A percentile compares a stretch with the other conserved stretches of the same genome.
Conservation (phyloP, 2,888 invertebrate species). For the Drosophila infuscata region DNA sequence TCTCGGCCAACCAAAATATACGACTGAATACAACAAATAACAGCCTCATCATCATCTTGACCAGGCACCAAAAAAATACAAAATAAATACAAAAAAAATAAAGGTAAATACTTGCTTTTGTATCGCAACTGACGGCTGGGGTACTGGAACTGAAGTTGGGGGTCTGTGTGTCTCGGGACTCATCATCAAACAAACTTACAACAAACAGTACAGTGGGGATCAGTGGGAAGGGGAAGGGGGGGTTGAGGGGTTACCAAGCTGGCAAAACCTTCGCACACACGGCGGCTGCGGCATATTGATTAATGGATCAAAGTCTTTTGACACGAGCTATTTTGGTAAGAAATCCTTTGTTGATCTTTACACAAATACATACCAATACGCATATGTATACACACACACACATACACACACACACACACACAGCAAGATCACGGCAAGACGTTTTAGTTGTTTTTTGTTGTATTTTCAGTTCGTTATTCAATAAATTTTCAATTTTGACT, state of each 20-base stretch:
- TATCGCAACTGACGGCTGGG: slow-evolving; percentile 30
- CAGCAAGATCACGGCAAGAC: slow-evolving; percentile 31
- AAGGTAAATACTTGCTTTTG: slow-evolving; percentile 62
- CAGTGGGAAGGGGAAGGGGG: no score
- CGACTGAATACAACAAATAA: slow-evolving; percentile 63
- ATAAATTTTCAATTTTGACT: slow-evolving; percentile 85
- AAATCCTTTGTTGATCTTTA: slow-evolving; percentile 84
- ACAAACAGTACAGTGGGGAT: slow-evolving; percentile 23
- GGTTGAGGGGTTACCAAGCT: slow-evolving; percentile 28
- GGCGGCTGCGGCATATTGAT: slow-evolving; percentile 82
- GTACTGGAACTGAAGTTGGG: slow-evolving; percentile 47
- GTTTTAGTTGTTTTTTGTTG: slow-evolving; percentile 61
- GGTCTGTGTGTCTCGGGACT: slow-evolving; percentile 51
- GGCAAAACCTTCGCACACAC: slow-evolving; percentile 74
- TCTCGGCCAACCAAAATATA: slow-evolving; percentile 40
- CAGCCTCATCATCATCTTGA: slow-evolving; percentile 80
- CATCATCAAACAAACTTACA: slow-evolving; percentile 71
- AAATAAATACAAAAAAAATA: slow-evolving; percentile 9
- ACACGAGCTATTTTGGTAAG: slow-evolving; percentile 85
- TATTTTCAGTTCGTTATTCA: slow-evolving; percentile 78
- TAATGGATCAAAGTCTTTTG: slow-evolving; percentile 85
- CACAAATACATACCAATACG: slow-evolving; percentile 64
- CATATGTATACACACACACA: slow-evolving; percentile 19
- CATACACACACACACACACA: slow-evolving; percentile 12
- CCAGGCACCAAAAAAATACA: slow-evolving; percentile 39